A percentile compares a stretch with the other conserved stretches of the same genome.
phyloP scores from a whole-genome alignment of 2,888 invertebrate species.

The Brenthis daphne region DNA sequence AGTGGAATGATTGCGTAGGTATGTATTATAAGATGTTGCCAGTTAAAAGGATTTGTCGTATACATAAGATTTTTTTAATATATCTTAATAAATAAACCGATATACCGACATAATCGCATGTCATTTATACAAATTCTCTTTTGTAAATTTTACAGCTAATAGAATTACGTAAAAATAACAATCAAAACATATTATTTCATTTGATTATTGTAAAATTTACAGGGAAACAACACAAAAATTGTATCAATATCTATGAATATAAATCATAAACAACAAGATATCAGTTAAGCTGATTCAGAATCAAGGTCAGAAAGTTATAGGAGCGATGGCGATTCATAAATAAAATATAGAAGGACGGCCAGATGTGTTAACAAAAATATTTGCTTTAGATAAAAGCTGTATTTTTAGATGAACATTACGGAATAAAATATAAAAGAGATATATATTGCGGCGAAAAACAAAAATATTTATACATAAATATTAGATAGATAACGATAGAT shows the following conservation, averaged over 20 bases:
- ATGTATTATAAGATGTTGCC: too few relatives aligned
- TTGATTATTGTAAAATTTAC: too few relatives aligned
- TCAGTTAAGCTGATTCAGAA: slow-evolving; percentile 48
- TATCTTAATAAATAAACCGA: too few relatives aligned
- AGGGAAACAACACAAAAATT: slow-evolving; percentile 14
- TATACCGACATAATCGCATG: too few relatives aligned
- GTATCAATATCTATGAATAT: slow-evolving; percentile 41
- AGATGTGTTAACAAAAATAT: slow-evolving; percentile 53
- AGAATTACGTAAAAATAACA: too few relatives aligned
- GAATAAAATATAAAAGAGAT: slow-evolving; percentile 13
- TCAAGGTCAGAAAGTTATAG: slow-evolving; percentile 53
- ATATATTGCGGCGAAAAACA: slow-evolving; percentile 45
- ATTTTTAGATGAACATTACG: slow-evolving; percentile 46
- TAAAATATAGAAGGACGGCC: slow-evolving; percentile 56
- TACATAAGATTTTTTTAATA: too few relatives aligned
- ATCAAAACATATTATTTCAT: background rate
- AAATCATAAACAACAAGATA: slow-evolving; percentile 45
- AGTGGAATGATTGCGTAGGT: too few relatives aligned
- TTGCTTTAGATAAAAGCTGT: slow-evolving; percentile 45
- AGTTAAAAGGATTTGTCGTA: too few relatives aligned
- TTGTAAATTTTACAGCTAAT: too few relatives aligned
- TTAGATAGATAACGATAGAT: background rate
- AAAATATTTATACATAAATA: background rate
- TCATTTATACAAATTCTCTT: too few relatives aligned
- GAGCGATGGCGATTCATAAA: slow-evolving; percentile 55